Evolutionary conservation across 2,113 vertebrate species (phyloP).

Genomic region (Nothocercus julius): DNA sequence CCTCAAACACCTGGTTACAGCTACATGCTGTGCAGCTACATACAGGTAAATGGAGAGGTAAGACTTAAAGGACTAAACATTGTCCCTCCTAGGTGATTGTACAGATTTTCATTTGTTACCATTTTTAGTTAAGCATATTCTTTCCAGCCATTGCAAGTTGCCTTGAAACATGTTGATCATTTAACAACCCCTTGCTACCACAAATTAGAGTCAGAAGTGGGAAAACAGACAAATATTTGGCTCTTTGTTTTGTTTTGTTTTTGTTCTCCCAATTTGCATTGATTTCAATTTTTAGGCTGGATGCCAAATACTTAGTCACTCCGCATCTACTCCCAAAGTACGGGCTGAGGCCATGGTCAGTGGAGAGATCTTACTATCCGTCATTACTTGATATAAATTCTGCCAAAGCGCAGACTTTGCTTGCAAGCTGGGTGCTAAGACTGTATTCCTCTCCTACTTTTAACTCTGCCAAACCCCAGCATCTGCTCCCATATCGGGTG

Average conservation of each 20-base stretch:
- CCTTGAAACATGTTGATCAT: neutral
- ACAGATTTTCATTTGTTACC: neutral
- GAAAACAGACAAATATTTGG: neutral
- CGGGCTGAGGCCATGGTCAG: neutral
- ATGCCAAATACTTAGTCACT: neutral
- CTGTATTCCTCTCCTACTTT: neutral
- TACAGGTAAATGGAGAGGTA: neutral
- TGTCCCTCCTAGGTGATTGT: neutral
- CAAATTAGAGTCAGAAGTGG: neutral
- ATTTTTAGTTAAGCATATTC: neutral
- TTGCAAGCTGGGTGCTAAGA: neutral
- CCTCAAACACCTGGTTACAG: neutral
- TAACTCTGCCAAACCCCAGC: slow-evolving; percentile 50
- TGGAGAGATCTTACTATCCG: neutral
- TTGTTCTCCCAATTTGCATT: neutral
- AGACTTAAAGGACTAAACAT: neutral
- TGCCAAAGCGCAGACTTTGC: neutral
- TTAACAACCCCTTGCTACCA: neutral
- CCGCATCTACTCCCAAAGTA: neutral
- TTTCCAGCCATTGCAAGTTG: neutral
- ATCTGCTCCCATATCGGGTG: slow-evolving; percentile 61
- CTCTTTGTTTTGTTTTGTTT: neutral
- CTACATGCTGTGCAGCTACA: neutral
- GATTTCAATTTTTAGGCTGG: neutral
- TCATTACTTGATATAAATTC: neutral